Conservation (phyloP, 2,888 invertebrate genomes). For the Drosophila mimica region DNA sequence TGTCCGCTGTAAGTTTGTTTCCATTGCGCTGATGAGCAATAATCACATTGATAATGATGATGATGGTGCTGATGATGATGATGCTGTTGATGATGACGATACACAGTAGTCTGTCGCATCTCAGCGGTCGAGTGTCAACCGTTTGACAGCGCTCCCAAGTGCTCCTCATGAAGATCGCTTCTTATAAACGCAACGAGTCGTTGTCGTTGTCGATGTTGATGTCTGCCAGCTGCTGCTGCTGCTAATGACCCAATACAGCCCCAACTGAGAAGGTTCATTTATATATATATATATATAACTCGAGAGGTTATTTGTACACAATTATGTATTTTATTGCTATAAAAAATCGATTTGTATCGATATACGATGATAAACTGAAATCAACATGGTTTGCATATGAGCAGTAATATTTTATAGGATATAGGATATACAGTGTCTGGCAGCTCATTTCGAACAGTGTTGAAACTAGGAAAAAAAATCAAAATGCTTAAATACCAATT, state of each 20-base stretch:
- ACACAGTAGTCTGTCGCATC: slow-evolving; percentile 13
- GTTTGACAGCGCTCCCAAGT: slow-evolving; percentile 59
- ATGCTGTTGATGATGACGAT: slow-evolving; percentile 18
- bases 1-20: slow-evolving; percentile 60
- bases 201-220: neutral
- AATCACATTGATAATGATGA: slow-evolving; percentile 46
- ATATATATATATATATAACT: neutral
- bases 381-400: neutral
- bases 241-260: slow-evolving; percentile 50
- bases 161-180: slow-evolving; percentile 32
- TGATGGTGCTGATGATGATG: slow-evolving; percentile 23
- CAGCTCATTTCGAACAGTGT: too few species aligned
- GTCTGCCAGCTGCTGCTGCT: slow-evolving; percentile 33
- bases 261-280: slow-evolving; percentile 21
- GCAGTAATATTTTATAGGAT: neutral
- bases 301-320: neutral
- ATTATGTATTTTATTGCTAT: neutral
- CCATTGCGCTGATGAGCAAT: slow-evolving; percentile 53
- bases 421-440: too few species aligned
- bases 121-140: slow-evolving; percentile 50
- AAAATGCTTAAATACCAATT: too few species aligned
- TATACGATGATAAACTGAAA: neutral
- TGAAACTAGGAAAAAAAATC: too few species aligned
- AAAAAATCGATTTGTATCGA: neutral
- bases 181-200: slow-evolving; percentile 21